Conservation (phyloP, 1,140 invertebrate genomes). For the Vollenhovia emeryi region DNA sequence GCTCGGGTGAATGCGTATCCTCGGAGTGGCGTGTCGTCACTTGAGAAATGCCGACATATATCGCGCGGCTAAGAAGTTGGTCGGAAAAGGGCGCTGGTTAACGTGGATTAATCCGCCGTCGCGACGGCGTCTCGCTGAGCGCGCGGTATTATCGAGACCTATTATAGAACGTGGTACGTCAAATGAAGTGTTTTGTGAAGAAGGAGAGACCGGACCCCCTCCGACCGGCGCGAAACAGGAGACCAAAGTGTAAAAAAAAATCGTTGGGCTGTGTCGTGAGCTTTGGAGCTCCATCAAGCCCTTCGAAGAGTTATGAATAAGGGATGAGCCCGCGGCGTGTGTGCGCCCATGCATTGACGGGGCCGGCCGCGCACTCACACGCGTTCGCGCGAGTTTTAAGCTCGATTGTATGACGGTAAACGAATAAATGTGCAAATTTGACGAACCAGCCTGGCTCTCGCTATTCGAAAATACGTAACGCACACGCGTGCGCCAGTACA, state of each 20-base stretch:
- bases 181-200: conserved; percentile 68
- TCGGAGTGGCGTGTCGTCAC: not conserved
- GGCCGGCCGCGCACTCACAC: conserved; percentile 67
- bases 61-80: not conserved
- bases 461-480: conserved; percentile 66
- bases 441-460: conserved; percentile 72
- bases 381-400: conserved; percentile 70
- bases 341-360: conserved; percentile 62
- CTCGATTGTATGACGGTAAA: conserved; percentile 77
- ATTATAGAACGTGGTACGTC: conserved; percentile 61
- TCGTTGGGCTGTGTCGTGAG: conserved; percentile 51
- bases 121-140: not conserved
- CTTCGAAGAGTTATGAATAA: conserved; percentile 78
- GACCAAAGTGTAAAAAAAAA: conserved; percentile 54
- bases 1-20: not conserved
- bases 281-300: conserved; percentile 72
- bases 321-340: conserved; percentile 72
- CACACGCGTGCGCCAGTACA: conserved; percentile 56
- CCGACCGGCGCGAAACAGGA: conserved; percentile 59
- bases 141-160: conserved; percentile 55
- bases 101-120: not conserved
- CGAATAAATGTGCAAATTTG: conserved; percentile 83
- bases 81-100: not conserved
- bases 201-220: conserved; percentile 16
- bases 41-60: not conserved